A percentile compares a stretch with the other conserved stretches of the same genome.
Evolutionary conservation across 1,140 invertebrate species (phyloP).

Genomic region (Tetranychus cinnabarinus): DNA sequence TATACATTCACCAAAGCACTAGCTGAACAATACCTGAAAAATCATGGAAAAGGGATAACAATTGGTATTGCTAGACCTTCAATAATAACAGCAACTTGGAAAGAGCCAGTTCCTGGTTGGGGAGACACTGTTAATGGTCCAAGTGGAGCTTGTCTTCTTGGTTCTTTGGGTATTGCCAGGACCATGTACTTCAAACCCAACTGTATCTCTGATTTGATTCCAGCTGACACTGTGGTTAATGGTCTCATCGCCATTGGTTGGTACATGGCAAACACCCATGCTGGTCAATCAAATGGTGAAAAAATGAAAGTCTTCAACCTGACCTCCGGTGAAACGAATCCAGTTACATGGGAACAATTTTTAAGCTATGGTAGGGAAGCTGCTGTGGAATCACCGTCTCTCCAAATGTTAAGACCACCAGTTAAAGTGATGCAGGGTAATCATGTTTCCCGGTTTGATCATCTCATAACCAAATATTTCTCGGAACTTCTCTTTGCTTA

Average conservation of each 20-base stretch:
- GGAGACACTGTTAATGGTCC: conserved; percentile 91
- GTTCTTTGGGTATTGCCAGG: conserved; percentile 21
- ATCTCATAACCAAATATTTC: not conserved
- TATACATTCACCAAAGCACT: conserved; percentile 60
- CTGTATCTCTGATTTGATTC: not conserved
- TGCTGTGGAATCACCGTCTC: not conserved
- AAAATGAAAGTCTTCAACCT: conserved; percentile 1
- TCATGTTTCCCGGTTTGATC: not conserved
- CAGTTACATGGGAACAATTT: conserved; percentile 1
- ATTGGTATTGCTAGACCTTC: conserved; percentile 62
- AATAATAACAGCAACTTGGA: conserved; percentile 41
- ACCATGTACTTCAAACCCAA: not conserved
- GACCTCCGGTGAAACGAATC: conserved; percentile 4
- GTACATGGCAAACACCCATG: not conserved
- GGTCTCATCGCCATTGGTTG: not conserved
- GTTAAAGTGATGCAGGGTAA: not conserved
- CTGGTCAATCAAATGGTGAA: not conserved
- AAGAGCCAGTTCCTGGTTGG: conserved; percentile 23
- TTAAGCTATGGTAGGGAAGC: conserved; percentile 1
- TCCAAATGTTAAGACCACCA: not conserved
- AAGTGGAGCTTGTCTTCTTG: conserved; percentile 80
- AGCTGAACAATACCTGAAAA: conserved; percentile 47
- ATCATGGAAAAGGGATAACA: conserved; percentile 71
- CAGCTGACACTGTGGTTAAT: not conserved
- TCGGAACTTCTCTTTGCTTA: conserved; percentile 1